phyloP scores from a whole-genome alignment of 2,113 vertebrate species.

The Pontoporia blainvillei region DNA sequence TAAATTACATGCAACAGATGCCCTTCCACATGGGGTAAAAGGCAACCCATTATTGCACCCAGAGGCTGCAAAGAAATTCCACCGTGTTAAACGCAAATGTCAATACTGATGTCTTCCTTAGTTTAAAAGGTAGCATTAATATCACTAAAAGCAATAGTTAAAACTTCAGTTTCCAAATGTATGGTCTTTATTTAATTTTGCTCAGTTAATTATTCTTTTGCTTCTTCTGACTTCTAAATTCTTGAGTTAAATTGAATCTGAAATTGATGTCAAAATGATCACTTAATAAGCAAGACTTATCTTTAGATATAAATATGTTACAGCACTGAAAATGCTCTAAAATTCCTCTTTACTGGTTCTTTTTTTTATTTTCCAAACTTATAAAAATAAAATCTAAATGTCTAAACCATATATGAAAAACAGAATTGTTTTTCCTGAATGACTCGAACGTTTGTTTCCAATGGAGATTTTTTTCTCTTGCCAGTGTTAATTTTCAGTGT shows the following conservation, averaged over 20 bases:
- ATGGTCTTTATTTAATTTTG: slow-evolving; percentile 63
- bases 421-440: neutral
- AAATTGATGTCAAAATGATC: slow-evolving; percentile 49
- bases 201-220: neutral
- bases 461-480: slow-evolving; percentile 35
- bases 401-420: neutral
- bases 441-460: neutral
- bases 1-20: slow-evolving; percentile 69
- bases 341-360: neutral
- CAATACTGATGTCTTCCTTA: slow-evolving; percentile 56
- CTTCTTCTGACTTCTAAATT: slow-evolving; percentile 25
- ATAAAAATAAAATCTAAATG: neutral
- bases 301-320: neutral
- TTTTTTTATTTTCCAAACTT: neutral
- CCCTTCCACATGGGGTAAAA: slow-evolving; percentile 53
- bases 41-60: slow-evolving; percentile 28
- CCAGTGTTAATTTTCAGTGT: neutral
- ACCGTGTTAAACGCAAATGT: slow-evolving; percentile 43
- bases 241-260: slow-evolving; percentile 42
- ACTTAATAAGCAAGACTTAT: slow-evolving; percentile 8
- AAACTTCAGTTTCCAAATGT: slow-evolving; percentile 46
- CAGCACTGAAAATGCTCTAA: neutral
- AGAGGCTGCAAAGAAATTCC: slow-evolving; percentile 59
- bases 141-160: slow-evolving; percentile 61
- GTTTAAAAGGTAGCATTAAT: slow-evolving; percentile 69